These are phyloP conservation scores for Meriones psammophilus DNA, from an alignment of 2,797 vertebrate genomes.

Conservation along the genomic window DNA sequence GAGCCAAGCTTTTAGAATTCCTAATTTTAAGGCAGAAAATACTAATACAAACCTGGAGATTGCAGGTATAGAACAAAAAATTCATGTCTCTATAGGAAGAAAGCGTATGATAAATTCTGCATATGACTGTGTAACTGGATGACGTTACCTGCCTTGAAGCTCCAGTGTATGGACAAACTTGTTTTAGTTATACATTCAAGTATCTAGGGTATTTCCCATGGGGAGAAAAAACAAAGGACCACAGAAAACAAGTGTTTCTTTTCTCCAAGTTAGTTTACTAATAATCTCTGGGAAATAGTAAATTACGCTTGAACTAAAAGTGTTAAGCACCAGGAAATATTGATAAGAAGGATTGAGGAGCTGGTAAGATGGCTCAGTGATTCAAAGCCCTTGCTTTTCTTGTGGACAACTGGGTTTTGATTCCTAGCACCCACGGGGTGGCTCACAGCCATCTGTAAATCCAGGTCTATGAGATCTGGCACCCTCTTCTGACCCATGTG, in stretches of 20 bases:
- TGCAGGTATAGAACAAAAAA: slow-evolving; percentile 56
- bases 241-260: not conserved
- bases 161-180: not conserved
- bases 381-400: not conserved
- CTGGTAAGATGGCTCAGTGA: not conserved
- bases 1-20: slow-evolving; percentile 22
- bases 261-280: not conserved
- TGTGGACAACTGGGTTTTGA: not conserved
- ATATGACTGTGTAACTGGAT: slow-evolving; percentile 38
- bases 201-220: slow-evolving; percentile 20
- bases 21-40: slow-evolving; percentile 50
- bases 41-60: not conserved
- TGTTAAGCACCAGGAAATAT: not conserved
- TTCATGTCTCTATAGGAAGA: slow-evolving; percentile 47
- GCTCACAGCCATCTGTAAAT: not conserved
- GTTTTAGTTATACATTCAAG: slow-evolving; percentile 38
- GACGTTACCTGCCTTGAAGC: slow-evolving; percentile 21
- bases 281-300: not conserved
- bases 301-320: not conserved
- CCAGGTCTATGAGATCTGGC: not conserved
- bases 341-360: not conserved
- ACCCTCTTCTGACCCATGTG: not conserved
- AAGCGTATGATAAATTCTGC: slow-evolving; percentile 80
- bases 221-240: not conserved
- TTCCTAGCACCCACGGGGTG: not conserved